Conservation (phyloP, 2,888 invertebrate genomes). For the Boloria selene region DNA sequence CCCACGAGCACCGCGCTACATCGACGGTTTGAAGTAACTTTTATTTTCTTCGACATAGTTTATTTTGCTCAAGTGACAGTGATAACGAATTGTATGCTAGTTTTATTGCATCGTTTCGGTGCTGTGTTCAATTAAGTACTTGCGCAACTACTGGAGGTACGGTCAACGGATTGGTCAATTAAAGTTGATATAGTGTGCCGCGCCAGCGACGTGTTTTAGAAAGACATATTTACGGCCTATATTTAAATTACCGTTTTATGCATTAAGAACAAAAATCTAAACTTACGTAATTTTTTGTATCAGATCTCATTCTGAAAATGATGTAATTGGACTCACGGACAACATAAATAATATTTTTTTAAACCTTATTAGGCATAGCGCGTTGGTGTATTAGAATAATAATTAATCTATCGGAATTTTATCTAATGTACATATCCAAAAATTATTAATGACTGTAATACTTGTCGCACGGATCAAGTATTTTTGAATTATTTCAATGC, state of each 20-base stretch:
- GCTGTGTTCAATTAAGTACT: constrained; percentile 52
- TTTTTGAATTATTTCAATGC: background rate
- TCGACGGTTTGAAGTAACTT: constrained; percentile 65
- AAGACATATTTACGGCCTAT: constrained; percentile 34
- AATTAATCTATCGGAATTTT: too few relatives aligned
- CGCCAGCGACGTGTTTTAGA: constrained; percentile 31
- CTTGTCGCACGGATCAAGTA: too few relatives aligned
- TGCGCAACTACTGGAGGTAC: constrained; percentile 46
- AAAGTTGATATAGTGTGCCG: constrained; percentile 40
- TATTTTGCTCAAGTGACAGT: constrained; percentile 52
- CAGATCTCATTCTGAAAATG: background rate
- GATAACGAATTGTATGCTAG: constrained; percentile 53
- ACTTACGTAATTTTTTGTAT: constrained; percentile 3
- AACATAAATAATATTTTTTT: too few relatives aligned
- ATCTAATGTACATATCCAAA: too few relatives aligned
- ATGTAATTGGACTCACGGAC: too few relatives aligned
- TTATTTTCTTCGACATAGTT: constrained; percentile 62
- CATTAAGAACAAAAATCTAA: constrained; percentile 16
- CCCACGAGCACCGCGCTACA: constrained; percentile 60
- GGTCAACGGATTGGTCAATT: constrained; percentile 44
- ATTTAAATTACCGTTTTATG: constrained; percentile 23
- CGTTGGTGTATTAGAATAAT: too few relatives aligned
- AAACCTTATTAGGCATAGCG: too few relatives aligned
- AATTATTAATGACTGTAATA: too few relatives aligned
- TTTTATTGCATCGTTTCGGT: constrained; percentile 53